Conservation (phyloP, 2,888 invertebrate genomes). For the Euphydryas editha region DNA sequence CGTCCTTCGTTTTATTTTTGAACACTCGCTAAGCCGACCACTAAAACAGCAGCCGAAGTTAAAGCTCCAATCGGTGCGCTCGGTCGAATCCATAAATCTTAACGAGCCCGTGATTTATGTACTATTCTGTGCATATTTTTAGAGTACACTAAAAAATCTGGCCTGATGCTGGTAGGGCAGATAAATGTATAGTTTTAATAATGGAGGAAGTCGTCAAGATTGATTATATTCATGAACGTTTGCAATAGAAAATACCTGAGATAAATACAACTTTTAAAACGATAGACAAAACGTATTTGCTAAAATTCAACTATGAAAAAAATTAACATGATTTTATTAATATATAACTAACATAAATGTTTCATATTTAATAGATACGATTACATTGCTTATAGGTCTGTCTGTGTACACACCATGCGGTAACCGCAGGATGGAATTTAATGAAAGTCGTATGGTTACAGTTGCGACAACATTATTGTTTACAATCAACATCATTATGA, state of each 20-base stretch:
- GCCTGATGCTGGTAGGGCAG: constrained; percentile 42
- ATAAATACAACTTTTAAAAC: neutral
- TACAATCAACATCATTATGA: neutral
- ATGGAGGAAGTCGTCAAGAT: constrained; percentile 33
- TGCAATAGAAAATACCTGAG: neutral
- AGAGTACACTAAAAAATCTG: constrained; percentile 63
- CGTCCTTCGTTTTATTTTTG: neutral
- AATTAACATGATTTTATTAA: too few relatives aligned
- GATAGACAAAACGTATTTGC: too few relatives aligned
- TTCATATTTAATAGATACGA: neutral
- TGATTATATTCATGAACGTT: constrained; percentile 26
- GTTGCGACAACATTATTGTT: neutral
- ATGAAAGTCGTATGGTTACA: neutral
- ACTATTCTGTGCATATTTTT: constrained; percentile 53
- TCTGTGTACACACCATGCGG: constrained; percentile 1
- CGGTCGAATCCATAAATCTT: constrained; percentile 75
- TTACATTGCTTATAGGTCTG: neutral
- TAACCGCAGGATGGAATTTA: constrained; percentile 4
- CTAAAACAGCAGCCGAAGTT: constrained; percentile 62
- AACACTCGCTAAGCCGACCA: constrained; percentile 56
- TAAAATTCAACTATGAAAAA: too few relatives aligned
- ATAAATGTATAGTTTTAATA: constrained; percentile 43
- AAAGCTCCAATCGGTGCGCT: constrained; percentile 72
- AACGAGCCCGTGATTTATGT: constrained; percentile 82
- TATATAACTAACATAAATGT: too few relatives aligned